Evolutionary conservation across 2,113 vertebrate species (phyloP).

Genomic region (Tylochromis polylepis): DNA sequence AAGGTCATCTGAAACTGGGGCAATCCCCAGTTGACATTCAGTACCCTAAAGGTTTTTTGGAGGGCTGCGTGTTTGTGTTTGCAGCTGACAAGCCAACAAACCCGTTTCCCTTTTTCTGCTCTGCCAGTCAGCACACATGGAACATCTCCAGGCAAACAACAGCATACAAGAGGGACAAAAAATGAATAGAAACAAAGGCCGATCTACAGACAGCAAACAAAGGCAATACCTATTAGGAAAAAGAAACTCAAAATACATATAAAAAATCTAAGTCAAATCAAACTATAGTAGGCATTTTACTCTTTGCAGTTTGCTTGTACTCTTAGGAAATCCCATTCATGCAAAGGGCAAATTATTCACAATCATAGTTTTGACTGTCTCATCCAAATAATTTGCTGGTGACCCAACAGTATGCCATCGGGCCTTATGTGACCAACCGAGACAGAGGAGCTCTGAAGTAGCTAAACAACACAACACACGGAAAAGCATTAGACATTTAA

Average conservation of each 20-base stretch:
- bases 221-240: background rate
- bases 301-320: background rate
- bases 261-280: background rate
- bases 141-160: constrained; percentile 39
- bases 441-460: background rate
- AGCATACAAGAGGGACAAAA: background rate
- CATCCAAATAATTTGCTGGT: background rate
- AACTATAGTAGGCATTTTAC: background rate
- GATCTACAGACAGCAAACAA: background rate
- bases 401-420: background rate
- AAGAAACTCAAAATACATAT: background rate
- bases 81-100: constrained; percentile 38
- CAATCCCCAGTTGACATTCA: constrained; percentile 43
- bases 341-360: background rate
- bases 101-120: constrained; percentile 10
- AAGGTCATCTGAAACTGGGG: constrained; percentile 46
- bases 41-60: constrained; percentile 28
- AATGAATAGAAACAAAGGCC: background rate
- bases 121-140: constrained; percentile 31
- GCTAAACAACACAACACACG: background rate
- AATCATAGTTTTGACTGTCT: background rate
- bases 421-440: background rate
- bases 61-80: constrained; percentile 24
- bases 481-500: background rate
- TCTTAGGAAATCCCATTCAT: background rate